Evolutionary conservation across 2,113 vertebrate genomes (phyloP), one percentile per base, ranked within the genome.

Genomic region (Antennarius striatus): DNA sequence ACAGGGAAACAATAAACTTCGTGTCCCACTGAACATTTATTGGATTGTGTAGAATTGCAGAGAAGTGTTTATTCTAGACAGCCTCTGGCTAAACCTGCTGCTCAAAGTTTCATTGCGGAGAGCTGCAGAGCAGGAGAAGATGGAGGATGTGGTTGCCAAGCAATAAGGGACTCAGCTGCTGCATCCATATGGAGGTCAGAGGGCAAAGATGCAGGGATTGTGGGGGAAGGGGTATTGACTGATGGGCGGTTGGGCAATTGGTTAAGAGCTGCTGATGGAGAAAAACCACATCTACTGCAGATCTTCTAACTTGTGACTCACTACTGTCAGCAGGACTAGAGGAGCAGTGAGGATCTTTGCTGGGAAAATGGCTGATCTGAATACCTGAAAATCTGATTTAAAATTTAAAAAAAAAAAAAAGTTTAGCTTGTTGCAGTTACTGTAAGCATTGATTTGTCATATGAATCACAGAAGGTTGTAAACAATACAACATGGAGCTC

Each of bases 101-200:
- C 16, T 2, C 1, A 11, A 45, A 10, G 39, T 30, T 17, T 10
- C 16, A 45, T 1, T 49, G 61, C 68, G 54, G 65, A 46, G 55
- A 77, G 66, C 46, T 61, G 43, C 32, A 40, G 39, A 32, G 80
- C 69, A 68, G 63, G 58, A 73, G 17, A 68, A 82, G 50, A 72
- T 59, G 74, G 71, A 81, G 68, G 83, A 88, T 70, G 79, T 71
- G 61, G 90, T 84, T 88, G 71, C 81, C 83, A 87, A 80, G 85
- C 67, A 71, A 86, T 86, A 54, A 80, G 61, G 56, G 67, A 75
- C 78, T 88, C 79, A 84, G 86, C 85, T 87, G 73, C 75, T 68
- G 43, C 71, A 80, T 82, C 68, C 57, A 70, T 58, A 63, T 68
- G 68, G 77, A 86, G 58, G 86, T 88, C 80, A 86, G 68, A 64